Base-by-base conservation (phyloP, 2,888 invertebrate species). In the Petrophora chlorosata region DNA sequence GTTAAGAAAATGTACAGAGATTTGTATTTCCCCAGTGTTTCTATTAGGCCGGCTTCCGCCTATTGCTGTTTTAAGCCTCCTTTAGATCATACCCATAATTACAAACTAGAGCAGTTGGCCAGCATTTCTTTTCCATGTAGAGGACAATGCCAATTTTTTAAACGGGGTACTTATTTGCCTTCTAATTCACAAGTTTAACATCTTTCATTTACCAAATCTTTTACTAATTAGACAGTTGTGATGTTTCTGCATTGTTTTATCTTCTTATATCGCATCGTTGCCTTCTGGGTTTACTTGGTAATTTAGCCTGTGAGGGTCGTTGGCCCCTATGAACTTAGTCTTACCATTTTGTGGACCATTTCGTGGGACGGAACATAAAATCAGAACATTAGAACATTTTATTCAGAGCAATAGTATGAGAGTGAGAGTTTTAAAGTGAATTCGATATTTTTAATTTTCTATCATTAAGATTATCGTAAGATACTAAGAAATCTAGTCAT, bases 401-500 rank as follows among this genome's bases (percentile, higher is more conserved):
- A n/a, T n/a, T n/a, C n/a, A n/a, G n/a, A n/a, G n/a, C n/a, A n/a
- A n/a, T n/a, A 39, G 17, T 8, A 2, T 29, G 14, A 29, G 7
- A 39, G 19, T 29, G 39, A 9, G 1, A 17, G 9, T 14, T 39
- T 28, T 1, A 12, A 39, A 30, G 22, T 30, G 22, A 14, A 14
- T 22, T 9, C n/a, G n/a, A 10, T 14, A n/a, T 29, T 30, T 16
- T n/a, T n/a, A n/a, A n/a, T n/a, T 30, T 30, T 16, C 15, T 30
- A 16, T 14, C 8, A 9, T n/a, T 33, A 32, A 9, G n/a, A n/a
- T n/a, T n/a, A 23, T 39, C 4, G 13, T 26, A 12, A 41, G 26
- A 16, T 17, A 17, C 19, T n/a, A 28, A 43, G 8, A 22, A 12
- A 23, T 44, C 43, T 44, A 44, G 43, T 44, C 43, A 36, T 29